Evolutionary conservation across 2,797 vertebrate genomes (phyloP).

Genomic region (Mallotus villosus): DNA sequence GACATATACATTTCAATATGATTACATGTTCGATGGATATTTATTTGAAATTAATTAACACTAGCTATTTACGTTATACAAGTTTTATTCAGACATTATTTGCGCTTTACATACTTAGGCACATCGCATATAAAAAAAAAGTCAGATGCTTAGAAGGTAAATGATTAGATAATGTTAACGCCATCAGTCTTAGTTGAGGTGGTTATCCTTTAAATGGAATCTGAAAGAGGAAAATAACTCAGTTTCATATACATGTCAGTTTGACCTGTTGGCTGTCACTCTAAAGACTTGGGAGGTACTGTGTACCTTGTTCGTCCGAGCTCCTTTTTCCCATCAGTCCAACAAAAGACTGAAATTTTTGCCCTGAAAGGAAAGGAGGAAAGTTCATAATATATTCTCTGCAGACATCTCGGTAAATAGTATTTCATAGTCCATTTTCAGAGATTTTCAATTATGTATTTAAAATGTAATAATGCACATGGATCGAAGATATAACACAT

Average conservation of each 20-base stretch:
- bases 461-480: too few species aligned
- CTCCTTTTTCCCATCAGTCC: slow-evolving; percentile 69
- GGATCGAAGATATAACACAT: not conserved
- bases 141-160: too few species aligned
- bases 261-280: not conserved
- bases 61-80: too few species aligned
- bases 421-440: too few species aligned
- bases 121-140: too few species aligned
- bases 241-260: not conserved
- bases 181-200: not conserved
- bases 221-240: not conserved
- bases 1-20: too few species aligned
- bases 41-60: too few species aligned
- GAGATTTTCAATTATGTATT: too few species aligned
- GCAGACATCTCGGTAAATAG: too few species aligned
- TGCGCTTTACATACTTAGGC: too few species aligned
- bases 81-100: too few species aligned
- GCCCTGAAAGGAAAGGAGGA: slow-evolving; percentile 38
- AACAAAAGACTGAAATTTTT: slow-evolving; percentile 66
- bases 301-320: slow-evolving; percentile 40
- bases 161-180: not conserved
- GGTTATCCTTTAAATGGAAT: not conserved
- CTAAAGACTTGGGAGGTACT: not conserved
- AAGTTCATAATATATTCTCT: not conserved
- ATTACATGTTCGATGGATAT: too few species aligned